Evolutionary conservation across 1,140 invertebrate species (phyloP).

Genomic region (Brachionus paranguensis): DNA sequence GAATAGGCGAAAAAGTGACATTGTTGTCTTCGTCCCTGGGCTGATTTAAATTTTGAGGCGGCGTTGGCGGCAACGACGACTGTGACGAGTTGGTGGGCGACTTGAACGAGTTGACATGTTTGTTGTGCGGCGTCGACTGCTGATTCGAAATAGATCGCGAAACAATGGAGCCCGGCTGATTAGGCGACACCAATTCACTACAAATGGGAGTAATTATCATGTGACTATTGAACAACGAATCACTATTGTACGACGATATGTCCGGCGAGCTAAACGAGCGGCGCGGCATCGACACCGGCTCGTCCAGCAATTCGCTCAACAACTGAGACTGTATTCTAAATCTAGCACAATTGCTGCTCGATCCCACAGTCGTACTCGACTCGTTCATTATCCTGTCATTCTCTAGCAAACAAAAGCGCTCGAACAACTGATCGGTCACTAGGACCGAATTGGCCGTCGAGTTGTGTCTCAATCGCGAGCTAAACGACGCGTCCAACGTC

Average conservation of each 20-base stretch:
- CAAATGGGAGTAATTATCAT: constrained; percentile 33
- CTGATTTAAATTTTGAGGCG: background rate
- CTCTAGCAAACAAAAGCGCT: background rate
- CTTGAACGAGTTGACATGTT: background rate
- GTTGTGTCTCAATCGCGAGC: background rate
- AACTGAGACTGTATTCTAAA: background rate
- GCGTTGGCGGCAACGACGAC: background rate
- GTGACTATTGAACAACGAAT: constrained; percentile 34
- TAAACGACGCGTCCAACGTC: background rate
- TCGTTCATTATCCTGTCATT: constrained; percentile 25
- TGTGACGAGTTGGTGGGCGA: background rate
- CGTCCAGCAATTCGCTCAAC: background rate
- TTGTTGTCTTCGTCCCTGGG: background rate
- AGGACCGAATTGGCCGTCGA: background rate
- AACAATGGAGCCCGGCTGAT: background rate
- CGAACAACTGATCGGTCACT: constrained; percentile 13
- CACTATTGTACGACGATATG: background rate
- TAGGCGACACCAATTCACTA: constrained; percentile 21
- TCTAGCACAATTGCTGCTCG: background rate
- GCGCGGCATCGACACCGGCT: background rate
- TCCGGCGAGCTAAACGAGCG: background rate
- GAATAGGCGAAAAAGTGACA: background rate
- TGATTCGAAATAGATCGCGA: background rate
- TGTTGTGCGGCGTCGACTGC: background rate
- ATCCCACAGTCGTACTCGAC: background rate